Base-by-base conservation (phyloP, 2,888 invertebrate genomes). In the Ernsta delagoae region DNA sequence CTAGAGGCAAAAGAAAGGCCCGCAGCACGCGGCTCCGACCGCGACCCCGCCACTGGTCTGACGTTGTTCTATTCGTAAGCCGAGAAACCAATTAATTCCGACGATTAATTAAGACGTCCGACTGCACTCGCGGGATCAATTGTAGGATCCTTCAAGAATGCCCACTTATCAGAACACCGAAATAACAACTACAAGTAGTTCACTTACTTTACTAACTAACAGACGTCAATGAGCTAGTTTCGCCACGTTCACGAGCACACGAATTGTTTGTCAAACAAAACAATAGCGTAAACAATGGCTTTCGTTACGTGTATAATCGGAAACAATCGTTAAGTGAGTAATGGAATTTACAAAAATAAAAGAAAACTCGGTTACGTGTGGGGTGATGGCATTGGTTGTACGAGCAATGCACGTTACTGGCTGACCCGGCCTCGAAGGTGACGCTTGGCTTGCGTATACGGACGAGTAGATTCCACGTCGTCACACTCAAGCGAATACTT, bases 1-100 rank as follows among this genome's bases (percentile, higher is more conserved):
- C 89, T 91, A 75, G 71, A 76, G 75, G 74, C 78, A 78, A 80
- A 82, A 86, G 85, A 86, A 85, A 85, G 84, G 84, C 81, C 67
- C 79, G 79, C 80, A 75, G 77, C 79, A 74, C 75, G 76, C 45
- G 53, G 53, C 72, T 74, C 60, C 77, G 73, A 76, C 73, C 75
- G 70, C 79, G 75, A 77, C 83, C 81, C 84, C 82, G 77, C 75
- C 62, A 48, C 59, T 68, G 71, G 71, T 72, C 74, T 72, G 74
- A 72, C 79, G 77, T 67, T 70, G 50, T 43, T 56, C 70, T 63
- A 61, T 62, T 48, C 66, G 54, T 64, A 56, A 70, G 74, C 75
- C 71, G 73, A 77, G 78, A 75, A 79, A 77, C 78, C 74, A 71
- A 80, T 74, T 73, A 72, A 78, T 77, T 75, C 72, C 72, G 73